phyloP scores from a whole-genome alignment of 2,888 invertebrate genomes.

The Acanthococcus lagerstroemiae region DNA sequence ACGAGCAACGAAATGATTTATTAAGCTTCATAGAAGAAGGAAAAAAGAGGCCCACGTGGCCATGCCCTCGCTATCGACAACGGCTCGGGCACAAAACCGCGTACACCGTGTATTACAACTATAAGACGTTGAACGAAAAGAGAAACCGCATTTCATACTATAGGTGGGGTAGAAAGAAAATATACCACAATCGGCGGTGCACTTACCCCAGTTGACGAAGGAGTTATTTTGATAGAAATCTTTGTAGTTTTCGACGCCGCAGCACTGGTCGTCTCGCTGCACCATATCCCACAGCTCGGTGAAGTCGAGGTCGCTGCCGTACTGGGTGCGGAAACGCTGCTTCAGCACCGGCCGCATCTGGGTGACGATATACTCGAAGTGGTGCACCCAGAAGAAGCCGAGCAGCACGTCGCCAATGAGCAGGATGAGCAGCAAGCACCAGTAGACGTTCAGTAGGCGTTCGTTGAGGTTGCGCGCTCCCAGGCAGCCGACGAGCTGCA shows the following conservation, averaged over 20 bases:
- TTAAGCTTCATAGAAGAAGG: too few relatives aligned
- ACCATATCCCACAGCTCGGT: constrained; percentile 67
- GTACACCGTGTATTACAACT: too few relatives aligned
- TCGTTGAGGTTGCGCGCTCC: constrained; percentile 72
- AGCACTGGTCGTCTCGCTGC: constrained; percentile 64
- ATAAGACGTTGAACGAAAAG: not conserved
- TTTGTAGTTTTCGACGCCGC: constrained; percentile 59
- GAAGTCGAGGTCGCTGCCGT: constrained; percentile 53
- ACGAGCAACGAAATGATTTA: too few relatives aligned
- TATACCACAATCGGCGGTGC: not conserved
- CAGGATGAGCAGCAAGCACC: constrained; percentile 65
- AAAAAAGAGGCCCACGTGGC: not conserved
- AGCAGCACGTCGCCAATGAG: constrained; percentile 74
- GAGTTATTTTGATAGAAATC: constrained; percentile 36
- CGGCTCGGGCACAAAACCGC: too few relatives aligned
- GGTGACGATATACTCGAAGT: constrained; percentile 63
- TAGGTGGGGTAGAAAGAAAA: not conserved
- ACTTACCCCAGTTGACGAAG: constrained; percentile 28
- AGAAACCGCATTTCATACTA: too few relatives aligned
- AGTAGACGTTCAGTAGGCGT: constrained; percentile 70
- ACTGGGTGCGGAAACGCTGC: constrained; percentile 44
- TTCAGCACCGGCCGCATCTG: constrained; percentile 60
- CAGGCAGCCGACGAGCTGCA: constrained; percentile 67
- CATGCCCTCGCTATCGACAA: not conserved
- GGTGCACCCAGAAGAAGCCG: constrained; percentile 75